Evolutionary conservation across 2,797 vertebrate genomes (phyloP).

Genomic region (Mormyrops boulengeri): DNA sequence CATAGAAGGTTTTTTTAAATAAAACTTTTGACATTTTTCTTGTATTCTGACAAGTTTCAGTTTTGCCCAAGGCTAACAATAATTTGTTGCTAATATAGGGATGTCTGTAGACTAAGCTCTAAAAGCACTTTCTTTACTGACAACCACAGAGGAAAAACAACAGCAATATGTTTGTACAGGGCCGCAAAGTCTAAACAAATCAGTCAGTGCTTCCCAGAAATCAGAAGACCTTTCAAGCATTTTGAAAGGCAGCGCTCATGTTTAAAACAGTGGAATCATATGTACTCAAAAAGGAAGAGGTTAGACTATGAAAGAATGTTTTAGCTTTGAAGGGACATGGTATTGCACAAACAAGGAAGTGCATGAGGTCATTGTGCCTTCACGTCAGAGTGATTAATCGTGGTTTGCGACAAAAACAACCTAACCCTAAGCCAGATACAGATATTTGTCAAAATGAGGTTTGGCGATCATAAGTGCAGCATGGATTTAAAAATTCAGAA

Average conservation of each 20-base stretch:
- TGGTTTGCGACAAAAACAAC: neutral
- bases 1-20: neutral
- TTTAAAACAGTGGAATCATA: neutral
- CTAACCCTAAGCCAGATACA: neutral
- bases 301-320: neutral
- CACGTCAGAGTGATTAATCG: neutral
- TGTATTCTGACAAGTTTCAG: neutral
- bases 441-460: constrained; percentile 21
- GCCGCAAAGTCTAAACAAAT: neutral
- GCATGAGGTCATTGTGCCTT: neutral
- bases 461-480: constrained; percentile 23
- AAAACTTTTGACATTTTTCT: neutral
- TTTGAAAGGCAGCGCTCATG: neutral
- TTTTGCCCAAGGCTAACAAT: neutral
- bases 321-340: neutral
- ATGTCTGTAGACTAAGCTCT: neutral
- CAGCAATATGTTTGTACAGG: neutral
- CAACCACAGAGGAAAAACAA: neutral
- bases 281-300: neutral
- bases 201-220: neutral
- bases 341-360: neutral
- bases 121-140: neutral
- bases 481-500: constrained; percentile 32
- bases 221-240: neutral
- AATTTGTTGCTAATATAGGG: neutral